A percentile compares a stretch with the other conserved stretches of the same genome.
phyloP scores from a whole-genome alignment of 1,140 invertebrate genomes.

The Nymphalis io region DNA sequence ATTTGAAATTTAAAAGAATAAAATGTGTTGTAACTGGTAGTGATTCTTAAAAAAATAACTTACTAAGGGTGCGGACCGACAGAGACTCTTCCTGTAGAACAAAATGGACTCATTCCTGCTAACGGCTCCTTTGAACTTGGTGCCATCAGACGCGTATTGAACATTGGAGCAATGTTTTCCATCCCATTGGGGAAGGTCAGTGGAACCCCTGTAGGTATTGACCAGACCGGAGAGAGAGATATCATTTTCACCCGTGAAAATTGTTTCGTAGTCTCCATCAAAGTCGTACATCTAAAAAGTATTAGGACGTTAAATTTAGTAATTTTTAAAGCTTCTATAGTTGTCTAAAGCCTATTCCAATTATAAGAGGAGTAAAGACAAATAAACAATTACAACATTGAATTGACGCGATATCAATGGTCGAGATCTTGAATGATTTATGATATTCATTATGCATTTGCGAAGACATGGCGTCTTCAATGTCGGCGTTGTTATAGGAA shows the following conservation, averaged over 20 bases:
- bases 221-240: slow-evolving; percentile 83
- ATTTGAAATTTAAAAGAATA: too few species aligned
- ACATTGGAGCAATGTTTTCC: slow-evolving; percentile 88
- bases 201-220: slow-evolving; percentile 87
- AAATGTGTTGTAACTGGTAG: too few species aligned
- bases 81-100: slow-evolving; percentile 92
- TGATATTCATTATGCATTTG: too few species aligned
- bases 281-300: slow-evolving; percentile 92
- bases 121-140: slow-evolving; percentile 88
- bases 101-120: slow-evolving; percentile 84
- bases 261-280: slow-evolving; percentile 88
- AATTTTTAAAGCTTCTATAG: too few species aligned
- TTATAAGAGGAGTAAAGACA: too few species aligned
- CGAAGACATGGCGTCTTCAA: too few species aligned
- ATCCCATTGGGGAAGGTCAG: slow-evolving; percentile 88
- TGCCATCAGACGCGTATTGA: slow-evolving; percentile 90
- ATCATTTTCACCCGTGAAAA: slow-evolving; percentile 88
- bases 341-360: too few species aligned
- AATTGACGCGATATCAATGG: too few species aligned
- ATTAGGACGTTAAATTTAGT: too few species aligned
- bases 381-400: too few species aligned
- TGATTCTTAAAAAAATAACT: slow-evolving; percentile 64
- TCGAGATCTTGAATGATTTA: too few species aligned
- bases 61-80: slow-evolving; percentile 87
- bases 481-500: too few species aligned